Percentiles rank a stretch among this genome's conserved stretches.
Evolutionary conservation across 2,888 invertebrate species (phyloP).

Genomic region (Heliconius charithonia): DNA sequence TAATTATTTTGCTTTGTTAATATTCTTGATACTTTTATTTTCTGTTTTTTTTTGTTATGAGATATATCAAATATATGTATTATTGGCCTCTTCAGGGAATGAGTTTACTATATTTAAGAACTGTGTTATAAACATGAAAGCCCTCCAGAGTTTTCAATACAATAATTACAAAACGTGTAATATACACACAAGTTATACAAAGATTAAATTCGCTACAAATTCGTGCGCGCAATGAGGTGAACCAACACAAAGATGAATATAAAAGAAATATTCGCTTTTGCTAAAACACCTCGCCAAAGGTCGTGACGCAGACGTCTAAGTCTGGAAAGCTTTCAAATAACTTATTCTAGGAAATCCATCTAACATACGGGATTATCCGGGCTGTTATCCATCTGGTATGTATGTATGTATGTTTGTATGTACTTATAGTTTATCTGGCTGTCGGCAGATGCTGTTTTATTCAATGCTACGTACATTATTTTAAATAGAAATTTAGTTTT

Average conservation of each 20-base stretch:
- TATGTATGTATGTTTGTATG: background rate
- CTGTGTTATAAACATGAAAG: too few species aligned
- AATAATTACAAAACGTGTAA: too few species aligned
- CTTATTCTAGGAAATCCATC: constrained; percentile 28
- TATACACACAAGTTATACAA: too few species aligned
- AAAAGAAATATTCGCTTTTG: constrained; percentile 16
- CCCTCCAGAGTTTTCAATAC: too few species aligned
- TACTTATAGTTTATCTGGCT: background rate
- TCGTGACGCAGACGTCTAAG: constrained; percentile 35
- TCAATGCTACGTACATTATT: background rate
- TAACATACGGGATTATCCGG: constrained; percentile 5
- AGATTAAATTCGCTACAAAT: background rate
- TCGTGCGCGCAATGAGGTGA: background rate
- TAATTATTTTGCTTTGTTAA: too few species aligned
- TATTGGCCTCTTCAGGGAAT: too few species aligned
- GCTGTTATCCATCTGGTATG: background rate
- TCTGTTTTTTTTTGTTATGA: too few species aligned
- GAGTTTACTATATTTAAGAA: too few species aligned
- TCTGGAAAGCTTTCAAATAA: constrained; percentile 28
- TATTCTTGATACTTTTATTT: too few species aligned
- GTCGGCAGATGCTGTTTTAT: background rate
- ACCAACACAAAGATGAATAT: background rate
- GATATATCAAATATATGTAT: too few species aligned
- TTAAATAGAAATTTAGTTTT: too few species aligned
- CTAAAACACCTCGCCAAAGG: background rate